These are phyloP conservation scores for Cacatua alba DNA, from an alignment of 2,113 vertebrate species.

Conservation along the genomic window DNA sequence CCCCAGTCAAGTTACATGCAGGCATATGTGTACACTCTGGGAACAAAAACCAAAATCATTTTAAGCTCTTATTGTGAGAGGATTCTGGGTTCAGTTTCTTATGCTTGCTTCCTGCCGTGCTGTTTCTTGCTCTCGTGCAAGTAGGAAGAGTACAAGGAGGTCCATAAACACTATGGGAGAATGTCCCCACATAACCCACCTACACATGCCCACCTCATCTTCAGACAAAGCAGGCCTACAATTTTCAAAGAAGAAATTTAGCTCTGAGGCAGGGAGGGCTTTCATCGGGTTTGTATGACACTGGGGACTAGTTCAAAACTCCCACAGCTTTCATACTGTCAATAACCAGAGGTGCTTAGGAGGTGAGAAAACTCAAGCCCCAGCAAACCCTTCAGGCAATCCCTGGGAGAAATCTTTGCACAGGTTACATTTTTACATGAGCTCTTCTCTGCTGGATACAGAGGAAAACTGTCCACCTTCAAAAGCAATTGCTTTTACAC, in stretches of 20 bases:
- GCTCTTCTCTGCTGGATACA: neutral
- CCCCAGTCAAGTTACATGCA: neutral
- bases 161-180: neutral
- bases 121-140: neutral
- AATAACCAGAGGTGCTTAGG: neutral
- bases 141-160: neutral
- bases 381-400: neutral
- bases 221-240: neutral
- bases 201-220: neutral
- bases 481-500: neutral
- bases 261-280: neutral
- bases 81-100: neutral
- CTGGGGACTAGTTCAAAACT: neutral
- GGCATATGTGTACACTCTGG: neutral
- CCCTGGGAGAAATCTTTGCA: neutral
- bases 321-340: neutral
- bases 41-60: neutral
- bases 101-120: neutral
- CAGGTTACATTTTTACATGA: neutral
- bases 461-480: neutral
- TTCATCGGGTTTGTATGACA: neutral
- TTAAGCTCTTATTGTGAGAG: neutral
- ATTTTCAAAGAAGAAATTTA: neutral
- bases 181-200: neutral
- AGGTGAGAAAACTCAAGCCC: neutral